phyloP scores from a whole-genome alignment of 2,113 vertebrate genomes.

The Lontra canadensis region DNA sequence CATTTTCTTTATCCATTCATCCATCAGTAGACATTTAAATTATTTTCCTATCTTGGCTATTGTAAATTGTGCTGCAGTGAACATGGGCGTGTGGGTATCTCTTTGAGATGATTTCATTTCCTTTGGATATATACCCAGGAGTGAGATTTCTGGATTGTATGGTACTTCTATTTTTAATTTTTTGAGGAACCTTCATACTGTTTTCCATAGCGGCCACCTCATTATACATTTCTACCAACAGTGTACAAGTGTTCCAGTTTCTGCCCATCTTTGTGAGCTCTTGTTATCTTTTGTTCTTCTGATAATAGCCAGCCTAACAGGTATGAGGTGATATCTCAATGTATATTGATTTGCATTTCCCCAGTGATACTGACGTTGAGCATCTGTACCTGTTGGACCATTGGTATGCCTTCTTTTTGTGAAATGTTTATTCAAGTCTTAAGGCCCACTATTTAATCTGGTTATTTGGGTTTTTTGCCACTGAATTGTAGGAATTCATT shows the following conservation, averaged over 20 bases:
- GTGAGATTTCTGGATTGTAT: neutral
- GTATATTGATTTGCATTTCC: neutral
- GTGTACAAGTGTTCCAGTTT: neutral
- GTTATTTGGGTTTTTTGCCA: neutral
- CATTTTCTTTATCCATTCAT: neutral
- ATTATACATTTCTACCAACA: neutral
- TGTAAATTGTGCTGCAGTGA: neutral
- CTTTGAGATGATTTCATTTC: neutral
- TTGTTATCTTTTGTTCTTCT: neutral
- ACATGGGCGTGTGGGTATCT: neutral
- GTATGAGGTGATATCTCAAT: neutral
- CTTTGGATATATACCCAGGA: neutral
- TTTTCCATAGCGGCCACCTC: neutral
- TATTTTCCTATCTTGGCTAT: neutral
- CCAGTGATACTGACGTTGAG: neutral
- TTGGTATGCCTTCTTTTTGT: neutral
- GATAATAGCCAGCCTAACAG: neutral
- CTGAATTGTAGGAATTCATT: neutral
- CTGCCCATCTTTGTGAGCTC: neutral
- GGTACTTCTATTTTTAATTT: neutral
- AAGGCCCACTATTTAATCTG: neutral
- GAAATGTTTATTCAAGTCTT: neutral
- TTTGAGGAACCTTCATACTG: neutral
- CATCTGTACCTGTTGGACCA: neutral
- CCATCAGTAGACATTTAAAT: neutral